phyloP scores from a whole-genome alignment of 2,113 vertebrate genomes.

The Strix aluco region DNA sequence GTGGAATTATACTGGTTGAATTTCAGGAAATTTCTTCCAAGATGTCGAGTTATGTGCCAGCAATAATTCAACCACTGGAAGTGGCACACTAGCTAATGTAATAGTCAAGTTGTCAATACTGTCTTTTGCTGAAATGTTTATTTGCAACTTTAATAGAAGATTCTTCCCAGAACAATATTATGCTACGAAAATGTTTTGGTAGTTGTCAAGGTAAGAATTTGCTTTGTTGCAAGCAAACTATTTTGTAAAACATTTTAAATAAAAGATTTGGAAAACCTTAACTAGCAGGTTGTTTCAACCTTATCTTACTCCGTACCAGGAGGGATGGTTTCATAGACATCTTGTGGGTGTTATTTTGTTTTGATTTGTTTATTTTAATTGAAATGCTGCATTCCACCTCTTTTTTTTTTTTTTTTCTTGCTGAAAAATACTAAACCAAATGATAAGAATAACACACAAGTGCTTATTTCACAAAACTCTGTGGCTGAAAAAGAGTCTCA shows the following conservation, averaged over 20 bases:
- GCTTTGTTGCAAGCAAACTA: neutral
- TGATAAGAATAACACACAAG: slow-evolving; percentile 6
- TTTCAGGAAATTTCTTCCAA: neutral
- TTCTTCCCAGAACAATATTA: neutral
- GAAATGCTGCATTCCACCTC: neutral
- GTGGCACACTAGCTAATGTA: too few relatives aligned
- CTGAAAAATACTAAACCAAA: slow-evolving; percentile 26
- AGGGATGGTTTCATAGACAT: slow-evolving; percentile 12
- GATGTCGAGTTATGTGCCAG: neutral
- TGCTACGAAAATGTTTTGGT: neutral
- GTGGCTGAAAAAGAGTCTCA: neutral
- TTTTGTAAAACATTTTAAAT: neutral
- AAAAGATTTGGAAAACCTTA: neutral
- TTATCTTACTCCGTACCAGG: neutral
- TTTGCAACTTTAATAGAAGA: neutral
- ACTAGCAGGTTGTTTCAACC: neutral
- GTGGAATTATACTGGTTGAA: neutral
- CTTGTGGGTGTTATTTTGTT: neutral
- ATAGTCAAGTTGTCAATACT: neutral
- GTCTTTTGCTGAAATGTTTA: neutral
- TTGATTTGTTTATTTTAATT: slow-evolving; percentile 38
- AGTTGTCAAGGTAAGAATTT: neutral
- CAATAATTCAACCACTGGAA: neutral
- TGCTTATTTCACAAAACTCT: slow-evolving; percentile 17
- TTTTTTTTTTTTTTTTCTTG: neutral